Conservation (phyloP, 2,888 invertebrate species). For the Catocala fraxini region DNA sequence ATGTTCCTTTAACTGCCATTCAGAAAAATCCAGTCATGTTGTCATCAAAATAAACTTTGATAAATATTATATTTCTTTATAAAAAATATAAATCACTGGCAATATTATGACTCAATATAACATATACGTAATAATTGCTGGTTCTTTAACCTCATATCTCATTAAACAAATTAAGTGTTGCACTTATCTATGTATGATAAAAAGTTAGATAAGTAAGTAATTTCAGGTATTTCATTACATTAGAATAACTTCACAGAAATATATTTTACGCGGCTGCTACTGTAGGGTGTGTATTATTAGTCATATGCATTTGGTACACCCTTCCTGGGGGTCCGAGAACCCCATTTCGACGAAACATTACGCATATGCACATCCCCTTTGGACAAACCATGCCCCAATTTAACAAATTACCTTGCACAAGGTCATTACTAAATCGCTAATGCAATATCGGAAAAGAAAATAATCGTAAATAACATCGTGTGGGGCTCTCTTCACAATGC, state of each 20-base stretch:
- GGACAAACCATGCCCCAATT: conserved; percentile 55
- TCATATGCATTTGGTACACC: conserved; percentile 50
- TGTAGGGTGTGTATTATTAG: conserved; percentile 49
- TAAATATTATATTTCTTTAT: background rate
- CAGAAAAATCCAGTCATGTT: too few species aligned
- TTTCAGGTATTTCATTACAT: conserved; percentile 21
- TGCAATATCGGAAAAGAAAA: conserved; percentile 32
- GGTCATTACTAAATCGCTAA: conserved; percentile 52
- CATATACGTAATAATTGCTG: conserved; percentile 21
- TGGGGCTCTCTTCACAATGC: conserved; percentile 41
- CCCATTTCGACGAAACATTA: conserved; percentile 67
- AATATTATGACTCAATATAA: conserved; percentile 28
- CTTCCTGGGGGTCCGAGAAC: conserved; percentile 65
- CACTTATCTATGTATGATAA: conserved; percentile 25
- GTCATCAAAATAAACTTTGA: conserved; percentile 1
- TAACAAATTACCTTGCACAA: conserved; percentile 57
- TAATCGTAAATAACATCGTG: conserved; percentile 47
- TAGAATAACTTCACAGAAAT: conserved; percentile 13
- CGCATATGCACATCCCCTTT: conserved; percentile 48
- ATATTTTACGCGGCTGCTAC: conserved; percentile 30
- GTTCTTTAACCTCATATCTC: conserved; percentile 33
- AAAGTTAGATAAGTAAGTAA: conserved; percentile 16
- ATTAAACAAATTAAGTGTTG: conserved; percentile 15
- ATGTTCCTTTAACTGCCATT: too few species aligned
- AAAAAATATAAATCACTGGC: background rate